Percentiles rank a stretch among this genome's conserved stretches.
Evolutionary conservation across 2,797 vertebrate species (phyloP).

Genomic region (Acanthurus lineatus): DNA sequence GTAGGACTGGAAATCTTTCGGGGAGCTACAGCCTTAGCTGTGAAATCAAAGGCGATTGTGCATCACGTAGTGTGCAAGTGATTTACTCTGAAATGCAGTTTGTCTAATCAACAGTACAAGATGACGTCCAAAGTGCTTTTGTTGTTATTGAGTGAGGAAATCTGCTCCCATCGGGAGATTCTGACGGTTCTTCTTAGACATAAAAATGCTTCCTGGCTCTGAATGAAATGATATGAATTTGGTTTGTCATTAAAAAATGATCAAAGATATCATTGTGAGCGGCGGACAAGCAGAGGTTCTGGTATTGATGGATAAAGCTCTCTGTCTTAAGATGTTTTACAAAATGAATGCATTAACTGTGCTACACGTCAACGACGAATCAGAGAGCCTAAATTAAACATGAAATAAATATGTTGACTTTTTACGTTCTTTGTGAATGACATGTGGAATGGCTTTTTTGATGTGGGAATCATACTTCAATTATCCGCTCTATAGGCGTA

Average conservation of each 20-base stretch:
- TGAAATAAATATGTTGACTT: slow-evolving; percentile 64
- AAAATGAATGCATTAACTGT: slow-evolving; percentile 70
- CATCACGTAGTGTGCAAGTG: slow-evolving; percentile 55
- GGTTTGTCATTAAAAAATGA: slow-evolving; percentile 56
- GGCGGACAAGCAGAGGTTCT: slow-evolving; percentile 50
- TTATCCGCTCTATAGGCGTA: slow-evolving; percentile 25
- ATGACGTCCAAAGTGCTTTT: slow-evolving; percentile 74
- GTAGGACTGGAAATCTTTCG: slow-evolving; percentile 59
- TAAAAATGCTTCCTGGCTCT: slow-evolving; percentile 67
- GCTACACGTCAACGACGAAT: slow-evolving; percentile 72
- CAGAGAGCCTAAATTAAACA: slow-evolving; percentile 77
- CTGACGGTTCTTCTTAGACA: slow-evolving; percentile 64
- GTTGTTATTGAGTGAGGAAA: slow-evolving; percentile 64
- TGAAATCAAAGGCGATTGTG: slow-evolving; percentile 56
- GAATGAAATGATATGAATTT: slow-evolving; percentile 68
- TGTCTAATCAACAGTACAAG: slow-evolving; percentile 46
- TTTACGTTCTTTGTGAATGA: slow-evolving; percentile 64
- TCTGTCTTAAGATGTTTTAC: slow-evolving; percentile 78
- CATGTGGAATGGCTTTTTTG: slow-evolving; percentile 41
- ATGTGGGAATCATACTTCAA: slow-evolving; percentile 42
- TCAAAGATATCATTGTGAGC: slow-evolving; percentile 50
- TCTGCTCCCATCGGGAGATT: slow-evolving; percentile 73
- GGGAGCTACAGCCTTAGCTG: slow-evolving; percentile 55
- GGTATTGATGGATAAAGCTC: slow-evolving; percentile 65
- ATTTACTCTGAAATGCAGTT: slow-evolving; percentile 49